These are phyloP conservation scores for Rhyacichthys aspro DNA, from an alignment of 2,797 vertebrate species.

Conservation along the genomic window DNA sequence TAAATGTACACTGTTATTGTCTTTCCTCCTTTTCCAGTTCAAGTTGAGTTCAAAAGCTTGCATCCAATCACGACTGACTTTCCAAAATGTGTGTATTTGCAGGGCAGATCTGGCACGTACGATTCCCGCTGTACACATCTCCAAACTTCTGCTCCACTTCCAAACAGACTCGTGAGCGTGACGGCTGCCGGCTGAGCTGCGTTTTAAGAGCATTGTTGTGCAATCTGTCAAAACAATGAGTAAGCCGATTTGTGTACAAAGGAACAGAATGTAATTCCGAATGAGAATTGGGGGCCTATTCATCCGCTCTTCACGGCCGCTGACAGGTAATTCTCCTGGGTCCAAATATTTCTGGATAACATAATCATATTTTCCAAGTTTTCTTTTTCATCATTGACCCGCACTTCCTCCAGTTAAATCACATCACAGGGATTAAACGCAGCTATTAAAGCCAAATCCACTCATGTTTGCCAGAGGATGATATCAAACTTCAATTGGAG, in stretches of 20 bases:
- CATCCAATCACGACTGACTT: too few relatives aligned
- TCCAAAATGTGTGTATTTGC: too few relatives aligned
- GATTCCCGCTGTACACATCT: too few relatives aligned
- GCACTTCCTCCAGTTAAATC: constrained; percentile 78
- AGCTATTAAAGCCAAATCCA: constrained; percentile 91
- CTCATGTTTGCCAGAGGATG: constrained; percentile 86
- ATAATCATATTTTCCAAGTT: constrained; percentile 80
- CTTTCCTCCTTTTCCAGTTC: too few relatives aligned
- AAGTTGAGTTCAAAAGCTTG: too few relatives aligned
- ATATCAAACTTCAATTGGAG: constrained; percentile 88
- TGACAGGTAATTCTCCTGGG: constrained; percentile 64
- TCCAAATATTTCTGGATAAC: constrained; percentile 72
- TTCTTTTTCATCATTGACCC: constrained; percentile 85
- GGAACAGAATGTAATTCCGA: constrained; percentile 56
- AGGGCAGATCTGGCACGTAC: too few relatives aligned
- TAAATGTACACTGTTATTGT: too few relatives aligned
- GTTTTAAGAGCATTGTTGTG: constrained; percentile 56
- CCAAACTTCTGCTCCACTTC: too few relatives aligned
- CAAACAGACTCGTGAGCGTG: constrained; percentile 13
- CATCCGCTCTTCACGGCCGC: constrained; percentile 40
- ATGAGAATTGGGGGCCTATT: constrained; percentile 48
- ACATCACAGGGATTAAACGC: constrained; percentile 87
- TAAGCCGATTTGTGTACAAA: constrained; percentile 65
- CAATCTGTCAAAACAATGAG: constrained; percentile 66
- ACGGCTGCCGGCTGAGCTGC: constrained; percentile 29